Base-by-base conservation (phyloP, 2,797 vertebrate genomes). In the Sarcophilus harrisii region DNA sequence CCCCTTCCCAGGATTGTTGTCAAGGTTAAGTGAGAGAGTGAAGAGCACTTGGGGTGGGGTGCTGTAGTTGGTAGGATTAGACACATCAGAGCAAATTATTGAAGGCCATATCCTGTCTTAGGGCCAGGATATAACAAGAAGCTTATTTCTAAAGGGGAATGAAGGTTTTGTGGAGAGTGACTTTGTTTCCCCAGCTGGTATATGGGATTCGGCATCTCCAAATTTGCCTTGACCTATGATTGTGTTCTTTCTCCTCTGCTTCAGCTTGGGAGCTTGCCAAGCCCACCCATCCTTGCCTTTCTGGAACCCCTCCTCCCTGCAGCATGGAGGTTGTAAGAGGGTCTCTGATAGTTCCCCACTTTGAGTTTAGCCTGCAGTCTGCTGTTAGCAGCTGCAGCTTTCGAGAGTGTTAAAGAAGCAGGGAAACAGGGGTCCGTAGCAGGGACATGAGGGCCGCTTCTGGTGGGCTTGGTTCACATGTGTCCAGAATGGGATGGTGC, bases 391-490 rank as follows among this genome's bases (percentile, higher is more conserved):
- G 3, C 59, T 30, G 29, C 32, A n/a, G 62, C 32, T 73, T 38
- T 5, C 16, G 6, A 8, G 14, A 18, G 32, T 30, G n/a, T 4
- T 1, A 2, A 8, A 16, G 32, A 73, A 16, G 62, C 21, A 8
- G 6, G 24, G 0, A 24, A 58, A 24, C 24, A 55, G 9, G 54
- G 54, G 54, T 55, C 54, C 54, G 0, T 32, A 21, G 16, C 2
- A 21, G 66, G 66, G 14, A 9, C 5, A 9, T 9, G n/a, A 73
- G 66, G n/a, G 16, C 6, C 0, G 6, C 16, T 38, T 14, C 60
- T 4, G 1, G 14, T 4, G 30, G 60, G 60, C 58, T 11, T 0
- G 29, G 4, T 8, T 9, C 18, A 5, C 6, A 8, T 10, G 9
- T 38, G 18, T 45, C 24, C 21, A 81, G 21, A 45, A 24, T n/a